Evolutionary conservation across 2,888 invertebrate genomes (phyloP).

Genomic region (Drosophila putrida): DNA sequence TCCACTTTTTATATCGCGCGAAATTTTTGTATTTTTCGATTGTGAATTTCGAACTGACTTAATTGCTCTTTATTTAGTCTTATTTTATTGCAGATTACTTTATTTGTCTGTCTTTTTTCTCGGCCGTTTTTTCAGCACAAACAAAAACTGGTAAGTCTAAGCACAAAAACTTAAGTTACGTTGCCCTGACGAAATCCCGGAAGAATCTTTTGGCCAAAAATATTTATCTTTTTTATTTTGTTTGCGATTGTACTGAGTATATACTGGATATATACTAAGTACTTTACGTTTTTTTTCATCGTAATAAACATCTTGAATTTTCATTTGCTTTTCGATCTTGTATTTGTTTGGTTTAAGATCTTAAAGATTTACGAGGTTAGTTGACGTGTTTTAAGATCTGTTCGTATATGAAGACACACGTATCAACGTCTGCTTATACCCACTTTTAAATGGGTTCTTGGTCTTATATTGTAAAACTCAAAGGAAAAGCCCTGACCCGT

Average conservation of each 20-base stretch:
- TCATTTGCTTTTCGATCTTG: constrained; percentile 45
- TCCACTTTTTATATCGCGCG: constrained; percentile 12
- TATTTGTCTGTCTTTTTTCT: constrained; percentile 35
- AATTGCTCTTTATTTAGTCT: constrained; percentile 39
- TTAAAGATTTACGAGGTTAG: constrained; percentile 69
- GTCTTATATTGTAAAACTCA: constrained; percentile 37
- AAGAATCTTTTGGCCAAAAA: constrained; percentile 44
- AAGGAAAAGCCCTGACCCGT: constrained; percentile 1
- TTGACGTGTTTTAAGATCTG: constrained; percentile 44
- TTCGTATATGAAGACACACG: constrained; percentile 7
- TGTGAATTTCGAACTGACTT: constrained; percentile 18
- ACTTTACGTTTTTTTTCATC: constrained; percentile 50
- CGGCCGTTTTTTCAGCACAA: constrained; percentile 12
- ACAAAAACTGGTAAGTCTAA: constrained; percentile 9
- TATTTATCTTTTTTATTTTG: constrained; percentile 53
- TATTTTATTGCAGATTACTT: constrained; percentile 43
- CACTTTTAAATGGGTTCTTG: constrained; percentile 11
- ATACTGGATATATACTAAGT: constrained; percentile 16
- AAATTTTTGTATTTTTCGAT: constrained; percentile 14
- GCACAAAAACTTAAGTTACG: constrained; percentile 7
- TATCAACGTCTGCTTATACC: background rate
- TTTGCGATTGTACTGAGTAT: constrained; percentile 16
- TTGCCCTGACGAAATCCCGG: constrained; percentile 48
- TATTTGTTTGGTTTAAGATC: constrained; percentile 72
- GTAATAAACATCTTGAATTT: constrained; percentile 64